Percentiles rank a stretch among this genome's conserved stretches.
These are phyloP conservation scores for Trematomus bernacchii DNA, from an alignment of 2,797 vertebrate genomes.

Conservation along the genomic window DNA sequence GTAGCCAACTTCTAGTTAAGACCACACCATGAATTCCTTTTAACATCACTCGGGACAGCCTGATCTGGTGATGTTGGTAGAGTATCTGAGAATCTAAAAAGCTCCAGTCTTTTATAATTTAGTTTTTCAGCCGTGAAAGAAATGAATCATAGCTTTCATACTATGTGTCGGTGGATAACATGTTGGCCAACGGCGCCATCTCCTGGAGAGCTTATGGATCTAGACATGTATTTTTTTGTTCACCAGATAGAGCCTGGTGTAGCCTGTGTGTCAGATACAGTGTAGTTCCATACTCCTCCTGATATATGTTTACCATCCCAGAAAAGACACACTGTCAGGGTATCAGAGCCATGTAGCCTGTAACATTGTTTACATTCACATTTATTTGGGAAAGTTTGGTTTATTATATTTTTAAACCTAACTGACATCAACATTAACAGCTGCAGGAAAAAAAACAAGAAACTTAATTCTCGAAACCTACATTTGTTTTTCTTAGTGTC, in stretches of 20 bases:
- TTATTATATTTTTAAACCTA: neutral
- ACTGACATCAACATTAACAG: no score
- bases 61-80: neutral
- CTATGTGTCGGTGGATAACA: no score
- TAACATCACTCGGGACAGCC: neutral
- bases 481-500: neutral
- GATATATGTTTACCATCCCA: neutral
- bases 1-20: no score
- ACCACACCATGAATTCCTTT: neutral
- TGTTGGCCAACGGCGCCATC: slow-evolving; percentile 52
- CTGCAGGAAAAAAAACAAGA: no score
- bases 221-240: no score
- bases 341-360: neutral
- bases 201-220: slow-evolving; percentile 5
- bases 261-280: neutral
- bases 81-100: neutral
- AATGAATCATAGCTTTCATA: no score
- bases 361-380: neutral
- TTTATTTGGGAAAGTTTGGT: neutral
- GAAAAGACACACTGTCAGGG: neutral
- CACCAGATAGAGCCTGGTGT: slow-evolving; percentile 1
- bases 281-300: neutral
- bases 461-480: neutral
- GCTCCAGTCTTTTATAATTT: neutral
- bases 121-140: neutral